Conservation (phyloP, 1,140 invertebrate species). For the Scaptomyza montana region DNA sequence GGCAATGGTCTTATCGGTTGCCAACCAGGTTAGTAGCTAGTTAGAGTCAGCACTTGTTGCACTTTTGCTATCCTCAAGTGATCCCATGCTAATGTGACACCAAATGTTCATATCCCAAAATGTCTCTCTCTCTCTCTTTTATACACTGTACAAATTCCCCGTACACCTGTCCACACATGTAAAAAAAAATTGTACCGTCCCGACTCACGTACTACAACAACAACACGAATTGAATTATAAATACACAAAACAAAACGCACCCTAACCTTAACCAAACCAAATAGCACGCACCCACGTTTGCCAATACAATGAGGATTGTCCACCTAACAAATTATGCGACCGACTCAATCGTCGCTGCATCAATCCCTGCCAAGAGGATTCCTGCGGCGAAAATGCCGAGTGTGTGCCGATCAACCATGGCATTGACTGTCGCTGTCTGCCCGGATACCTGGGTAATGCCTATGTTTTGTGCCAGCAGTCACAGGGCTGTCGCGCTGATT, state of each 20-base stretch:
- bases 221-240: conserved; percentile 61
- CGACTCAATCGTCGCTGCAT: conserved; percentile 91
- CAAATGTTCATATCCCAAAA: conserved; percentile 47
- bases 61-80: conserved; percentile 46
- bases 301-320: conserved; percentile 95
- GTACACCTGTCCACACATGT: conserved; percentile 64
- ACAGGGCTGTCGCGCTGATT: conserved; percentile 88
- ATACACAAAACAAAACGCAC: conserved; percentile 63
- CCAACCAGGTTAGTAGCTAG: conserved; percentile 87
- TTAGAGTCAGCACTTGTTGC: conserved; percentile 25
- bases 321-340: conserved; percentile 91
- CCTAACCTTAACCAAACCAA: conserved; percentile 83
- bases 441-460: conserved; percentile 91
- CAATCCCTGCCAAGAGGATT: conserved; percentile 92
- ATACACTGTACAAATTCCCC: conserved; percentile 77
- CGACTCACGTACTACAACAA: conserved; percentile 32
- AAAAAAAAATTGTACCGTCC: conserved; percentile 61
- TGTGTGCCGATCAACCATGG: conserved; percentile 91
- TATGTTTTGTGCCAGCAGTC: conserved; percentile 89
- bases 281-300: conserved; percentile 88
- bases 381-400: conserved; percentile 93
- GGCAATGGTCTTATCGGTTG: conserved; percentile 93
- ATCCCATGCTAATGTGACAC: conserved; percentile 62
- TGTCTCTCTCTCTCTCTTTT: conserved; percentile 53
- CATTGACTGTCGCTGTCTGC: conserved; percentile 90